Base-by-base conservation (phyloP, 1,140 invertebrate genomes). In the Neuroterus valhalla region DNA sequence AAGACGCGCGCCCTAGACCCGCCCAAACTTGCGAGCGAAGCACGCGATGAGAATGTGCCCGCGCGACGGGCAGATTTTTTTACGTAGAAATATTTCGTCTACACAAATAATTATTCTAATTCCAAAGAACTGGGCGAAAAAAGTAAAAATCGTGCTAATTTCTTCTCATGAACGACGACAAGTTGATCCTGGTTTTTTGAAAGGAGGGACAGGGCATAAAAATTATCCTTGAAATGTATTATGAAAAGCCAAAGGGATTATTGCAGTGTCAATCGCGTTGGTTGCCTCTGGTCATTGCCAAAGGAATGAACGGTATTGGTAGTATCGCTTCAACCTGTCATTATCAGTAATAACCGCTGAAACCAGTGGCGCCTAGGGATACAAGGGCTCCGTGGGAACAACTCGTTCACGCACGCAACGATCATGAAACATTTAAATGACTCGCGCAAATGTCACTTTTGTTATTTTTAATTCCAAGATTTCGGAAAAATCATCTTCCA, bases 311-410 rank as follows among this genome's bases (percentile, higher is more conserved):
- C 72, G 77, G 71, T 78, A 78, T 80, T 70, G 77, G 79, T 80
- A 82, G 80, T 78, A 48, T 72, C 67, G 75, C 76, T 79, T 67
- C 76, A 82, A 78, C 50, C 82, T 74, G 79, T 82, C 73, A 84
- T 84, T 84, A 84, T 70, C 50, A 78, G 70, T 82, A 84, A 83
- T 84, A 80, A 81, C 75, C 71, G 78, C 70, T 77, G 66, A 79
- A 83, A 79, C 78, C 74, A 68, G 74, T 81, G 76, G 74, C 76
- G 81, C 83, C 83, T 84, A 80, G 77, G 81, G 83, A 82, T 71
- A 84, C 70, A 43, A 70, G 48, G 66, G 74, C 76, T 84, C 77
- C 81, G 81, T 84, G 83, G 83, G 83, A 84, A 84, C 81, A 71
- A 68, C 46, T 71, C 72, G 76, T 75, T 68, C 71, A 21, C 70